Evolutionary conservation across 2,113 vertebrate species (phyloP).

Genomic region (Hyperopisus bebe): DNA sequence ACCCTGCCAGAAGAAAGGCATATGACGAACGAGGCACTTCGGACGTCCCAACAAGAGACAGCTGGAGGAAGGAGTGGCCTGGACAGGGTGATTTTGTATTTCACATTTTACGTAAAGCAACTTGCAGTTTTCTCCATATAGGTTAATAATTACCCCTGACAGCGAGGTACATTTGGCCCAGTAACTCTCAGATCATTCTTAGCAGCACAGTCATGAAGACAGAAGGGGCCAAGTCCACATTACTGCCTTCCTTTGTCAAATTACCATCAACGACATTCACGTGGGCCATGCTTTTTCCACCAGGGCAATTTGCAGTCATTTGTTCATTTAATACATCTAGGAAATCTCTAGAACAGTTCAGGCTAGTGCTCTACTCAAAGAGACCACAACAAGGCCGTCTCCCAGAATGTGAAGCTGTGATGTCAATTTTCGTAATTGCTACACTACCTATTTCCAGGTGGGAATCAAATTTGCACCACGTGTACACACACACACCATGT

Average conservation of each 20-base stretch:
- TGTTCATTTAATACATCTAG: not conserved
- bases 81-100: not conserved
- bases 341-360: not conserved
- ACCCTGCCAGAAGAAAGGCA: not conserved
- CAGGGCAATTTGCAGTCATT: not conserved
- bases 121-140: not conserved
- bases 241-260: not conserved
- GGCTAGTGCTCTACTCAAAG: not conserved
- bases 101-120: not conserved
- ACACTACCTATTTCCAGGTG: not conserved
- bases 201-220: not conserved
- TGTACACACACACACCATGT: not conserved
- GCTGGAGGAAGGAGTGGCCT: not conserved
- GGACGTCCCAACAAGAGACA: not conserved
- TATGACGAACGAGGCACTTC: not conserved
- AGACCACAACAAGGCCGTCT: not conserved
- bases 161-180: not conserved
- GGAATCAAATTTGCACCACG: not conserved
- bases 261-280: not conserved
- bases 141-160: not conserved
- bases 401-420: not conserved
- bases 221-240: not conserved
- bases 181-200: not conserved
- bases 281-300: not conserved
- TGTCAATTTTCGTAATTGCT: not conserved